Percentiles rank a stretch among this genome's conserved stretches.
Conservation (phyloP, 2,888 invertebrate genomes). For the Tenthredo amoena region DNA sequence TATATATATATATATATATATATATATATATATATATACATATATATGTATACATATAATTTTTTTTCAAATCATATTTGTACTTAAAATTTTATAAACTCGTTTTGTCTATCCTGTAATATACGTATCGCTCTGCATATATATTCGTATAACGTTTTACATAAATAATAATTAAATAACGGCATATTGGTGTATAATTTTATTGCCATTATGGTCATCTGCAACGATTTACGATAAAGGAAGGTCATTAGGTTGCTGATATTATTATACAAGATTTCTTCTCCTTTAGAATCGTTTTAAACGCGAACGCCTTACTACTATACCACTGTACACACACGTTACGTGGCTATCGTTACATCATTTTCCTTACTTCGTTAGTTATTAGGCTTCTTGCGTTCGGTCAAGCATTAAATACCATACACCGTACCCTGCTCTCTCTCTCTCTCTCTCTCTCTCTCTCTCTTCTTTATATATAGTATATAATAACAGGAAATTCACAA, state of each 20-base stretch:
- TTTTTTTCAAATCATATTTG: slow-evolving; percentile 9
- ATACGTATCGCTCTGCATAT: slow-evolving; percentile 56
- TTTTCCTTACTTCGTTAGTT: slow-evolving; percentile 11
- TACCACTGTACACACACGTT: neutral
- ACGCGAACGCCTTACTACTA: slow-evolving; percentile 54
- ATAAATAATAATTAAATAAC: neutral
- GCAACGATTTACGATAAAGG: slow-evolving; percentile 67
- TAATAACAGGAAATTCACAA: neutral
- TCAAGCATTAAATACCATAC: neutral
- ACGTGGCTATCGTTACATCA: slow-evolving; percentile 37
- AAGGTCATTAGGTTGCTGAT: slow-evolving; percentile 69
- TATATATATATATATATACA: slow-evolving; percentile 58
- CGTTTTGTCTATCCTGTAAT: slow-evolving; percentile 52
- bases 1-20: slow-evolving; percentile 55
- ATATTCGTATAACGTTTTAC: neutral
- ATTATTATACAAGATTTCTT: slow-evolving; percentile 59
- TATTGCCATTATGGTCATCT: slow-evolving; percentile 58
- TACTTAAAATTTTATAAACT: neutral
- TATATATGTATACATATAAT: slow-evolving; percentile 43
- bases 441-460: neutral
- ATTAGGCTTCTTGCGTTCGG: slow-evolving; percentile 5
- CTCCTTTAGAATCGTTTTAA: slow-evolving; percentile 59
- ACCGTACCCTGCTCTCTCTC: neutral
- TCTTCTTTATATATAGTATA: neutral
- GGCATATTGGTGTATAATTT: slow-evolving; percentile 40